phyloP scores from a whole-genome alignment of 1,140 invertebrate genomes.

The Neuroterus valhalla region DNA sequence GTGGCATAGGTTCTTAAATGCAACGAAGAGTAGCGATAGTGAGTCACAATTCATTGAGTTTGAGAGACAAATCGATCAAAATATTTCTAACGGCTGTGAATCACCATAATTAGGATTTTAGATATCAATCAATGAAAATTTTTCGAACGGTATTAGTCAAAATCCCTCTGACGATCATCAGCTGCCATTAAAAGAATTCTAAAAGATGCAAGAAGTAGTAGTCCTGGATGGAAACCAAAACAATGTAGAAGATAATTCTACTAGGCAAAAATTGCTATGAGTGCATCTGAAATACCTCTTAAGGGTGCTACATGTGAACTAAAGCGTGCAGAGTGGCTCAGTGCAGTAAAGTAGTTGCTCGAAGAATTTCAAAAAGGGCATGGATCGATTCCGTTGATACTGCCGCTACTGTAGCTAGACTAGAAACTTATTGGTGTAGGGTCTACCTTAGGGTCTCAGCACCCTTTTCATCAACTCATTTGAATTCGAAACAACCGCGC shows the following conservation, averaged over 20 bases:
- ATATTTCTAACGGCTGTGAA: background rate
- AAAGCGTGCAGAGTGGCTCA: background rate
- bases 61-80: background rate
- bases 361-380: background rate
- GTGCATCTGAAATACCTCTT: background rate
- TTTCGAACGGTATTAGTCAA: background rate
- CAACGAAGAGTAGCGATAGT: background rate
- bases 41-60: background rate
- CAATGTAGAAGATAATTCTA: background rate
- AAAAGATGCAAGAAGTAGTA: background rate
- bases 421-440: no score
- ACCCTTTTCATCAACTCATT: no score
- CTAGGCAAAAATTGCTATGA: background rate
- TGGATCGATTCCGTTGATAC: background rate
- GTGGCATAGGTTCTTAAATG: background rate
- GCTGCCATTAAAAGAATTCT: background rate
- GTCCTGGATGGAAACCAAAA: no score
- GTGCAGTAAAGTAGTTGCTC: background rate
- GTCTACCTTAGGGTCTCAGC: no score
- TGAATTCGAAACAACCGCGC: no score
- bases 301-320: background rate
- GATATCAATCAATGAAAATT: background rate
- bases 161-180: background rate
- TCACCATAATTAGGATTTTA: background rate
- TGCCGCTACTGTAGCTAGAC: background rate